Percentiles rank a stretch among this genome's conserved stretches.
Conservation (phyloP, 1,140 invertebrate species). For the Cataglyphis hispanica region DNA sequence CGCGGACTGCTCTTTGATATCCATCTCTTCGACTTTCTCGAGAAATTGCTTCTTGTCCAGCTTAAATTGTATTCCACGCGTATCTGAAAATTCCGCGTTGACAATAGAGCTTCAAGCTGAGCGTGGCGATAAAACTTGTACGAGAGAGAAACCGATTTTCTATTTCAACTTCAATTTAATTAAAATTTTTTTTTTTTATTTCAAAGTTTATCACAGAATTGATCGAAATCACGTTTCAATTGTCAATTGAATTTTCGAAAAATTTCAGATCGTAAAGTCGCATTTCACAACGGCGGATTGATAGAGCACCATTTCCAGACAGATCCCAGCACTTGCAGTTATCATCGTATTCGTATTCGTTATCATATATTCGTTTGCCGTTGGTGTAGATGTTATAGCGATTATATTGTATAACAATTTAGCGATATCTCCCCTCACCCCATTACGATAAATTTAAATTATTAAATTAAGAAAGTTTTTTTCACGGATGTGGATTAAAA, state of each 20-base stretch:
- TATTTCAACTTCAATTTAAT: neutral
- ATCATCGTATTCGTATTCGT: too few relatives aligned
- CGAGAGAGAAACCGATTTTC: neutral
- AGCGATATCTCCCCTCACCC: neutral
- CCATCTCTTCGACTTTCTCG: neutral
- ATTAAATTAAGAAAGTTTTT: neutral
- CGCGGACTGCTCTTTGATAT: conserved; percentile 24
- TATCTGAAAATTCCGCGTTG: neutral
- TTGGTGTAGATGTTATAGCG: neutral
- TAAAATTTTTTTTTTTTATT: conserved; percentile 11
- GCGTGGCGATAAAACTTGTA: neutral
- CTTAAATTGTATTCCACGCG: neutral
- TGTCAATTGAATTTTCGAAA: neutral
- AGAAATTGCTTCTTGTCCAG: neutral
- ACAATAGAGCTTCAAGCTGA: neutral
- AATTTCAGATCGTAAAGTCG: conserved; percentile 6
- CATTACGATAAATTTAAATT: neutral
- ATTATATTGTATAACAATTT: too few relatives aligned
- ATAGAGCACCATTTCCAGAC: conserved; percentile 33
- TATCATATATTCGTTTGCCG: neutral
- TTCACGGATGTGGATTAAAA: neutral
- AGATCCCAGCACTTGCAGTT: conserved; percentile 29
- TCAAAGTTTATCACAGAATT: neutral
- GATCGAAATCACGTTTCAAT: conserved; percentile 1
- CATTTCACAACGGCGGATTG: conserved; percentile 18